phyloP scores from a whole-genome alignment of 2,113 vertebrate species.

The Notarius quadriscutis region DNA sequence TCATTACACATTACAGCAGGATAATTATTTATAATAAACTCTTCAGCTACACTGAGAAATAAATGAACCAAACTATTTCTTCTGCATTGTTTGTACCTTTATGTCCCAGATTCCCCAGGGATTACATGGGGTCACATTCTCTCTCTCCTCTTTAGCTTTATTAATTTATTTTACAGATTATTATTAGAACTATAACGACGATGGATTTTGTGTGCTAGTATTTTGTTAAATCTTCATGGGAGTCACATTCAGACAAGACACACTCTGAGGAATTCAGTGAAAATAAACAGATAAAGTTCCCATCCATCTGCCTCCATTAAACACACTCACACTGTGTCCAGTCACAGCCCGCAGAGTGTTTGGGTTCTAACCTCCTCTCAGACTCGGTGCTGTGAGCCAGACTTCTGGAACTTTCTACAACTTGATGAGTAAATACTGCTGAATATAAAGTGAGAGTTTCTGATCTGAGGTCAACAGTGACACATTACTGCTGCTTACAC shows the following conservation, averaged over 20 bases:
- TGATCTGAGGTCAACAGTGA: neutral
- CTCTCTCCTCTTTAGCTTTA: neutral
- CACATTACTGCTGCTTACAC: no score
- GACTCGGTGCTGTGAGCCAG: neutral
- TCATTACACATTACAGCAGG: neutral
- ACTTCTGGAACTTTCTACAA: neutral
- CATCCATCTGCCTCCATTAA: no score
- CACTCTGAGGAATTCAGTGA: neutral
- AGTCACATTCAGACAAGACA: no score
- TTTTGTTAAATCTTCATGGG: no score
- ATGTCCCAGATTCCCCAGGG: neutral
- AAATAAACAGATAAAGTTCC: neutral
- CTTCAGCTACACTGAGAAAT: neutral
- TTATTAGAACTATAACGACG: no score
- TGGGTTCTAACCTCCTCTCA: no score
- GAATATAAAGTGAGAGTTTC: neutral
- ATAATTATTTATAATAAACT: neutral
- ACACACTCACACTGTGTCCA: neutral
- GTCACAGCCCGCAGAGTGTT: neutral
- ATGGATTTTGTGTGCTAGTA: no score
- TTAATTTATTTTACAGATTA: neutral
- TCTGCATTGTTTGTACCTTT: neutral
- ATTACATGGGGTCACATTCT: neutral
- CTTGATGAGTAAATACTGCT: neutral
- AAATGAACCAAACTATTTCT: neutral